Evolutionary conservation across 2,113 vertebrate genomes (phyloP), one percentile per base, ranked within the genome.

Genomic region (Ploceus nigricollis): DNA sequence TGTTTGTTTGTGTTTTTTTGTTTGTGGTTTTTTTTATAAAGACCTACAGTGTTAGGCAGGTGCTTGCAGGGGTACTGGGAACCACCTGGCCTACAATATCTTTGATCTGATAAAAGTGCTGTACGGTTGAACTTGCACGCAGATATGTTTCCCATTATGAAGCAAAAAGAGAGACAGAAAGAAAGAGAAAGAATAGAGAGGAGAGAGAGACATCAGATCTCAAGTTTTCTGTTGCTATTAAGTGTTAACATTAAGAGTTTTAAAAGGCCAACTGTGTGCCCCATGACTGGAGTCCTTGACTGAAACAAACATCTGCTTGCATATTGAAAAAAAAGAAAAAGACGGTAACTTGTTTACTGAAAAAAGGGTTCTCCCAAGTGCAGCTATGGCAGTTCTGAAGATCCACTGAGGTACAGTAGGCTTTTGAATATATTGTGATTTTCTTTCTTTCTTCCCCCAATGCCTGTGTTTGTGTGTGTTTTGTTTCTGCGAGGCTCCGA

Each of bases 371-470:
- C 98, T 97, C 97, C 98, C 75, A 89, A 97, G 98, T 98, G 98
- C 98, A 98, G 98, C 98, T 96, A 97, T 94, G 97, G 98, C 98
- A 98, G 98, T 95, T 98, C 97, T 97, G 97, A 98, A 98, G 97
- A 98, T 98, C 98, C 98, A 98, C 98, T 98, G 98, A 98, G 98
- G 98, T 98, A 98, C 98, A 99, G 98, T 98, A 98, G 98, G 98
- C 97, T 96, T 98, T 97, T 97, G 98, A 98, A 97, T 79, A 84
- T 95, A 97, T 90, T 90, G 97, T 96, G 86, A 89, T 92, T 96
- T 96, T 89, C 93, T 92, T 89, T 66, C 90, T 95, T 90, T 94
- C 96, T 95, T 95, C 93, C 64, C 81, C 83, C 69, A 10, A 93
- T 60, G 96, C 95, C 25, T 40, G 82, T 90, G 84, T 84, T 13